Base-by-base conservation (phyloP, 2,113 vertebrate genomes). In the Urocolius indicus region DNA sequence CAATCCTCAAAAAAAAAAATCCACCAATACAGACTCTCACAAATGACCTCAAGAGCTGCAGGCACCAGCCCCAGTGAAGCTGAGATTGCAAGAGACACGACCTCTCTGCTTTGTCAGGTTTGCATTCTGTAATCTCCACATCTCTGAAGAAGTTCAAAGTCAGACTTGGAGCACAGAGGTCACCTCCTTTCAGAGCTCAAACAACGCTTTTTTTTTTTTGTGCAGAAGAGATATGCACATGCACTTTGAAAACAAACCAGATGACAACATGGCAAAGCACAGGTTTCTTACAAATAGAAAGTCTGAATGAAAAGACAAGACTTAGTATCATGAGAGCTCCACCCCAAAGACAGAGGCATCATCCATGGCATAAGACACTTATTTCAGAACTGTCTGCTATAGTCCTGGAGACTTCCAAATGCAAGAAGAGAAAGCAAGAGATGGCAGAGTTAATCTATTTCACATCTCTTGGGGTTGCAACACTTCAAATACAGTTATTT, bases 321-420 rank as follows among this genome's bases (percentile, higher is more conserved):
- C 21, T 66, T 46, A 77, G 20, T 3, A 54, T 5, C 55, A 58
- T 2, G 10, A 62, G 13, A 89, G 29, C 29, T 54, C 57, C 58
- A 15, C 18, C 51, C 59, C 77, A 63, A 66, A 84, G 2, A 5
- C 12, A 51, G 22, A 83, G 59, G 75, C 45, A 23, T 2, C 6
- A 8, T 2, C 57, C 36, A 3, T 1, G n/a, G 41, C 6, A 16
- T 3, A 10, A 51, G 45, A 16, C 29, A 18, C 21, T 24, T 34
- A 41, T 26, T 32, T 55, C 34, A n/a, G 38, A 90, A 51, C 11
- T 3, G 3, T 19, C 22, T 68, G 74, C 27, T 73, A 5, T 1
- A 32, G 16, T 10, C 38, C 57, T 72, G 77, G 32, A 67, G n/a
- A 48, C 32, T 66, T 73, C 36, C 16, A 73, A 75, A 38, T 6